A percentile compares a stretch with the other conserved stretches of the same genome.
These are phyloP conservation scores for Drosophila lutescens DNA, from an alignment of 2,888 invertebrate genomes.

Conservation along the genomic window DNA sequence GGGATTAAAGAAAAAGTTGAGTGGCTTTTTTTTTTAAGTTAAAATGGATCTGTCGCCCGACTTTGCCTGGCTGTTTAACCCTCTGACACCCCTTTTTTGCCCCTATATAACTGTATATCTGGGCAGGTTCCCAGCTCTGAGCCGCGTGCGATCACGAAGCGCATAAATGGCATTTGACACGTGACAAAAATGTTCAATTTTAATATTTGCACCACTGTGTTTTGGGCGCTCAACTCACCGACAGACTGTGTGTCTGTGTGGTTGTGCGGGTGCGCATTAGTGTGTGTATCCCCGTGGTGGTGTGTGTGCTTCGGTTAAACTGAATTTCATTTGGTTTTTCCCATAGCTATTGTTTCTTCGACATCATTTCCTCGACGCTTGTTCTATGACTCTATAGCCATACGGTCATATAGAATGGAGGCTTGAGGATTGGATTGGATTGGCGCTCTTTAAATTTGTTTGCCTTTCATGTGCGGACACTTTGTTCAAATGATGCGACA, in stretches of 20 bases:
- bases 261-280: slow-evolving; percentile 6
- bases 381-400: slow-evolving; percentile 10
- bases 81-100: slow-evolving; percentile 2
- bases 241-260: background rate
- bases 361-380: slow-evolving; percentile 28
- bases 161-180: slow-evolving; percentile 79
- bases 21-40: background rate
- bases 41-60: background rate
- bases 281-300: slow-evolving; percentile 1
- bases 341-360: slow-evolving; percentile 52
- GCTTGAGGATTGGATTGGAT: background rate
- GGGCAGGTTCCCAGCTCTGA: slow-evolving; percentile 1
- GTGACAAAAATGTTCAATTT: slow-evolving; percentile 77
- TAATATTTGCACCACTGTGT: slow-evolving; percentile 66
- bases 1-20: no score
- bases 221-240: background rate
- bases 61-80: slow-evolving; percentile 1
- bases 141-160: slow-evolving; percentile 75
- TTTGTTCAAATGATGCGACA: slow-evolving; percentile 65
- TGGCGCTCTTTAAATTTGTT: slow-evolving; percentile 52
- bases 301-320: slow-evolving; percentile 51
- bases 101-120: background rate
- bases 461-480: slow-evolving; percentile 56
- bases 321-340: slow-evolving; percentile 71
- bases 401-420: background rate